phyloP scores from a whole-genome alignment of 2,113 vertebrate species.

The Lanius collurio region DNA sequence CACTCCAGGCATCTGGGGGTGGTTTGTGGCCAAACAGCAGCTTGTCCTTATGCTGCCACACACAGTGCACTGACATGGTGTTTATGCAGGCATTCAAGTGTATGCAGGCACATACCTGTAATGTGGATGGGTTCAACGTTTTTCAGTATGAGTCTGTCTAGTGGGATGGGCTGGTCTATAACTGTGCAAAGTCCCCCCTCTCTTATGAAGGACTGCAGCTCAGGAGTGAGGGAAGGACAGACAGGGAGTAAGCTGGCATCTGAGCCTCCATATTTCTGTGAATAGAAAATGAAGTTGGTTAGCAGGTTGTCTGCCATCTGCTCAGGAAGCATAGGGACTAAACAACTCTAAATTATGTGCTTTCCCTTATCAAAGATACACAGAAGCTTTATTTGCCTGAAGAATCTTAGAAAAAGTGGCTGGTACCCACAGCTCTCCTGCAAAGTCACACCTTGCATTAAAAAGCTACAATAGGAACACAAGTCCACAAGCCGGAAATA shows the following conservation, averaged over 20 bases:
- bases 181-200: conserved; percentile 84
- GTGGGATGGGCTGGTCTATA: conserved; percentile 87
- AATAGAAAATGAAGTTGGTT: conserved; percentile 23
- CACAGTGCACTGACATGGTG: neutral
- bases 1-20: neutral
- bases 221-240: conserved; percentile 76
- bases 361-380: neutral
- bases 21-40: neutral
- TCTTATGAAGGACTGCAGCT: conserved; percentile 84
- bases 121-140: conserved; percentile 72
- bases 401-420: neutral
- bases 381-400: neutral
- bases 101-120: conserved; percentile 39
- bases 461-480: neutral
- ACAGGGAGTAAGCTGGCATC: conserved; percentile 66
- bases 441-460: neutral
- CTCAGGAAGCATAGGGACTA: neutral
- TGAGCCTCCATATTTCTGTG: conserved; percentile 75
- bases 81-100: neutral
- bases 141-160: conserved; percentile 85
- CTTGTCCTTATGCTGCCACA: neutral
- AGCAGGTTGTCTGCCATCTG: neutral
- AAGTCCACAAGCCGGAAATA: neutral
- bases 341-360: neutral
- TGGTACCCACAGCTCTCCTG: neutral